These are phyloP conservation scores for Neotragus moschatus DNA, from an alignment of 2,113 vertebrate species.

Conservation along the genomic window DNA sequence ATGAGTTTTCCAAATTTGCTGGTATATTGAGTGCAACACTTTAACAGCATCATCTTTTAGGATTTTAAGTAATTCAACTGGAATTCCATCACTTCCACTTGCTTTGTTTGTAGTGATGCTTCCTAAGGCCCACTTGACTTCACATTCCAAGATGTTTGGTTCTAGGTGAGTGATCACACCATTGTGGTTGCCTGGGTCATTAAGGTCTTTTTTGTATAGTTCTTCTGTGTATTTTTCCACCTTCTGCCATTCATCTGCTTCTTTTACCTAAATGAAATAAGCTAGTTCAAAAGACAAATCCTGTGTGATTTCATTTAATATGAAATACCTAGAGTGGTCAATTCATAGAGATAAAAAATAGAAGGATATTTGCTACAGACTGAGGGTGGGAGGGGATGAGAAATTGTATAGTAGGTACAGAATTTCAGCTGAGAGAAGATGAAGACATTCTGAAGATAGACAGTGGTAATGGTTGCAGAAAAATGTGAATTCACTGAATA, in stretches of 20 bases:
- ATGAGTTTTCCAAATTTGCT: background rate
- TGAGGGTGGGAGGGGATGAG: background rate
- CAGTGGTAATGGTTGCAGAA: background rate
- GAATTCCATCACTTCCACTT: background rate
- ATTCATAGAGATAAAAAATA: background rate
- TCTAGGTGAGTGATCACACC: background rate
- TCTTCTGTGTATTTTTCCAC: background rate
- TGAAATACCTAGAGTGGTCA: background rate
- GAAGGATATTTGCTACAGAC: background rate
- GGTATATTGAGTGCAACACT: background rate
- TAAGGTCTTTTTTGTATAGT: background rate
- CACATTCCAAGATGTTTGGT: background rate
- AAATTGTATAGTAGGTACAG: background rate
- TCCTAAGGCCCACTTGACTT: background rate
- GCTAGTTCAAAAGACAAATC: background rate
- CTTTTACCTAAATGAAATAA: background rate
- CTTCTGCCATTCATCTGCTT: background rate
- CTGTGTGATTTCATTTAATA: background rate
- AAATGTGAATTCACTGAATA: background rate
- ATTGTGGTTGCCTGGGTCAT: background rate
- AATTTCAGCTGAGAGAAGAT: background rate
- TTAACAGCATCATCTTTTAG: background rate
- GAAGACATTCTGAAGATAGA: background rate
- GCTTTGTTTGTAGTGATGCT: background rate
- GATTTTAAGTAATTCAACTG: background rate